phyloP scores from a whole-genome alignment of 2,888 invertebrate species.

The Mythimna albipuncta region DNA sequence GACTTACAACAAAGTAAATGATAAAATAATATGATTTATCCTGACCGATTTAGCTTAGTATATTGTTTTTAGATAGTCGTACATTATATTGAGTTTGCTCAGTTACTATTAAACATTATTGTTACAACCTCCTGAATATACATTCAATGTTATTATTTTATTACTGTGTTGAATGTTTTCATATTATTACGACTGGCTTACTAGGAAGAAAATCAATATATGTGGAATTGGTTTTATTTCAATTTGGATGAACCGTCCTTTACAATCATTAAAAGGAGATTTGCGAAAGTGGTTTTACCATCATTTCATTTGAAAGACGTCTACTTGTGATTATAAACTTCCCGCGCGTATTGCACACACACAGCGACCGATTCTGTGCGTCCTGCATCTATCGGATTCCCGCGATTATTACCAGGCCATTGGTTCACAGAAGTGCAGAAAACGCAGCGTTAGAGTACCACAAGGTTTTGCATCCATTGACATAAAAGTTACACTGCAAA shows the following conservation, averaged over 20 bases:
- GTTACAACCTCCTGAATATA: conserved; percentile 30
- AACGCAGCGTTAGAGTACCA: too few species aligned
- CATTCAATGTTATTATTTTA: conserved; percentile 23
- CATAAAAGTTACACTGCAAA: too few species aligned
- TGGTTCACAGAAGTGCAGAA: too few species aligned
- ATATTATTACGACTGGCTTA: neutral
- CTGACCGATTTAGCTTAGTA: neutral
- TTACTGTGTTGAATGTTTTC: conserved; percentile 6
- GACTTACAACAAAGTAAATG: neutral
- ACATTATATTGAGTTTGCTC: conserved; percentile 5
- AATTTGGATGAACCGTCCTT: neutral
- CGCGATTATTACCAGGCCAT: too few species aligned
- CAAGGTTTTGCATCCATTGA: too few species aligned
- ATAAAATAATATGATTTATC: too few species aligned
- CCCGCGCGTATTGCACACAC: too few species aligned
- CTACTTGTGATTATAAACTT: too few species aligned
- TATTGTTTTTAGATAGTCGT: conserved; percentile 15
- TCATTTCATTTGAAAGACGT: too few species aligned
- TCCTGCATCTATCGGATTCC: too few species aligned
- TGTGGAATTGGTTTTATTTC: neutral
- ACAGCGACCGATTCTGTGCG: too few species aligned
- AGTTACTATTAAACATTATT: neutral
- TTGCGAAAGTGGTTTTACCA: too few species aligned
- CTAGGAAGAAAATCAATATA: neutral
- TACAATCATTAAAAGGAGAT: neutral